Base-by-base conservation (phyloP, 1,140 invertebrate genomes). In the Mercenaria mercenaria region DNA sequence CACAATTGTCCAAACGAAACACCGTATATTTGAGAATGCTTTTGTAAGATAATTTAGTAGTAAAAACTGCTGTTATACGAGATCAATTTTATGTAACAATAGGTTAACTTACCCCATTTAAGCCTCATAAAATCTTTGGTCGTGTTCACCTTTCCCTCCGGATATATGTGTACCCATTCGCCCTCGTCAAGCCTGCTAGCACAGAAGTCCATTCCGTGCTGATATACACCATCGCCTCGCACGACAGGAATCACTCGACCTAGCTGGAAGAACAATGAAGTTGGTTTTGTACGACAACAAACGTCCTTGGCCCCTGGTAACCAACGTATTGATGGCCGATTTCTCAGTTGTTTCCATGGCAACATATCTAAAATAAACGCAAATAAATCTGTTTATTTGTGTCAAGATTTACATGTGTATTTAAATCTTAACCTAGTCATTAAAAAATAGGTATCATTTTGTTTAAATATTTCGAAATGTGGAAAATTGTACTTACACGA, bases 151-250 rank as follows among this genome's bases (percentile, higher is more conserved):
- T 69, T 69, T 95, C 96, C 99, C 96, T 98, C 97, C 8, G 98
- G 98, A 96, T 99, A 99, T 39, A 99, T 97, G 95, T 99, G 99
- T 67, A 99, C 97, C 99, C 99, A 99, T 80, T 98, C 97, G n/a
- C 99, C 99, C 88, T 96, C 95, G 83, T 97, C 97, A 74, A 99
- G 97, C 92, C 97, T 97, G 94, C 99, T 98, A 76, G 99, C 97
- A 95, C 98, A 98, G 96, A 99, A 99, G 96, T 99, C 97, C 91
- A 99, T 97, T 86, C 95, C 94, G 90, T 96, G 95, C 93, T 99
- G 99, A 96, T 99, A 98, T 34, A 99, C 98, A 32, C 99, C 99
- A 67, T 97, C 97, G 59, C 99, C 99, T 95, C 99, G 97, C 85
- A 99, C 97, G 20, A 99, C 97, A 34, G 99, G 99, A 94, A 99